phyloP scores from a whole-genome alignment of 2,888 invertebrate species.

The Tachina lurida region DNA sequence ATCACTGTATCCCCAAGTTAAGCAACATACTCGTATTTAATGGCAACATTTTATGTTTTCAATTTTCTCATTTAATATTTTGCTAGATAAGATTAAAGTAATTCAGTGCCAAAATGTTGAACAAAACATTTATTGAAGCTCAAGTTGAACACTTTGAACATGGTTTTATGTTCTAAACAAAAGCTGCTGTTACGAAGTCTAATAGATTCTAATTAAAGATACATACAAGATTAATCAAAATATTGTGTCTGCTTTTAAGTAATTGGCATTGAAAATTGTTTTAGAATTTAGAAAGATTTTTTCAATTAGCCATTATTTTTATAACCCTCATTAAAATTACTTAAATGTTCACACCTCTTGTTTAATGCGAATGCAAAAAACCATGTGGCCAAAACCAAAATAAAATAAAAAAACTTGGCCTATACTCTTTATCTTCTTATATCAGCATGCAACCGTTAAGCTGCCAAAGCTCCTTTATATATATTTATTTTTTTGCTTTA shows the following conservation, averaged over 20 bases:
- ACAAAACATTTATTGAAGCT: too few species aligned
- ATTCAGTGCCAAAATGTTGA: too few species aligned
- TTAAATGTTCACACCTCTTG: conserved; percentile 55
- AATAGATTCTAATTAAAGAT: not conserved
- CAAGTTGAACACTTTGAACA: too few species aligned
- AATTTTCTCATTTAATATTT: too few species aligned
- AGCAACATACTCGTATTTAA: too few species aligned
- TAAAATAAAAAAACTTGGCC: not conserved
- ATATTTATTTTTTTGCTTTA: not conserved
- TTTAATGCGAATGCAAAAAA: not conserved
- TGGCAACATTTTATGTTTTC: too few species aligned
- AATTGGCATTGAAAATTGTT: not conserved
- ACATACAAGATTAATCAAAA: not conserved
- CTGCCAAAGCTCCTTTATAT: conserved; percentile 19
- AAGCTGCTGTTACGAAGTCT: not conserved
- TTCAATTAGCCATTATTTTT: conserved; percentile 51
- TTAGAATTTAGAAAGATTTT: conserved; percentile 26
- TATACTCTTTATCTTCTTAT: conserved; percentile 17
- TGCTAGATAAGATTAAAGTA: too few species aligned
- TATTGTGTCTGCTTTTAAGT: not conserved
- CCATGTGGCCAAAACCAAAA: conserved; percentile 35
- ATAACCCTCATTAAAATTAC: conserved; percentile 41
- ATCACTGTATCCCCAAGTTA: too few species aligned
- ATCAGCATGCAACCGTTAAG: conserved; percentile 39
- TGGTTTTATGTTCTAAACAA: not conserved